A percentile compares a stretch with the other conserved stretches of the same genome.
These are phyloP conservation scores for Erpetoichthys calabaricus DNA, from an alignment of 2,797 vertebrate species.

Conservation along the genomic window DNA sequence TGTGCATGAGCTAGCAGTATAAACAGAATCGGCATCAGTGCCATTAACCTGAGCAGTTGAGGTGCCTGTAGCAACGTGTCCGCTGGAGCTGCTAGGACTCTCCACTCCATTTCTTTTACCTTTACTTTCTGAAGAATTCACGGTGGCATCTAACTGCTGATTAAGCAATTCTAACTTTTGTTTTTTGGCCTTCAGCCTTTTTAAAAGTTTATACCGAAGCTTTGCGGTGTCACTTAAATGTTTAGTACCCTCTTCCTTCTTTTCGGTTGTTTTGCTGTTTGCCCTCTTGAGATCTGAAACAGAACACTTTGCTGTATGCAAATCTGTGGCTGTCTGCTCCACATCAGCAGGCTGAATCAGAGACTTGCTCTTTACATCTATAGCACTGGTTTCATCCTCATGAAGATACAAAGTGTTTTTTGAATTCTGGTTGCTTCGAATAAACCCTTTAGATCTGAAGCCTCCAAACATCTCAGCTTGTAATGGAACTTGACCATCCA, in stretches of 20 bases:
- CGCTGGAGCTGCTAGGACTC: background rate
- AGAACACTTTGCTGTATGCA: too few relatives aligned
- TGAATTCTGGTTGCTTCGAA: background rate
- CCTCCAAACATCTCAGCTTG: constrained; percentile 72
- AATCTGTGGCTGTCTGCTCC: too few relatives aligned
- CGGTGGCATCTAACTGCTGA: constrained; percentile 30
- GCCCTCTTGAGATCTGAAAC: too few relatives aligned
- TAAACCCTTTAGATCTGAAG: constrained; percentile 44
- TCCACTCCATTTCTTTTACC: too few relatives aligned
- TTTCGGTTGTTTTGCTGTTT: too few relatives aligned
- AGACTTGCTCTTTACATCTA: background rate
- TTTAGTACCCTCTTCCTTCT: too few relatives aligned
- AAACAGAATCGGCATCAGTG: constrained; percentile 34
- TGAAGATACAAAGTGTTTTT: background rate
- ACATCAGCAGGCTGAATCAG: too few relatives aligned
- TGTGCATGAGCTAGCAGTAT: constrained; percentile 35
- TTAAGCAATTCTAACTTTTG: constrained; percentile 71
- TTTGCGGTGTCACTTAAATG: constrained; percentile 34
- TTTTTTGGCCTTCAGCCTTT: constrained; percentile 82
- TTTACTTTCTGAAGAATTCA: too few relatives aligned
- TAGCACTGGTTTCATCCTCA: constrained; percentile 1
- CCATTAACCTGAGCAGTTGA: constrained; percentile 42
- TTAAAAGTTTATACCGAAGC: constrained; percentile 70
- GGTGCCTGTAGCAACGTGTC: background rate
- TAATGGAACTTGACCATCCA: constrained; percentile 30